Conservation (phyloP, 2,113 vertebrate species). For the Zingel zingel region DNA sequence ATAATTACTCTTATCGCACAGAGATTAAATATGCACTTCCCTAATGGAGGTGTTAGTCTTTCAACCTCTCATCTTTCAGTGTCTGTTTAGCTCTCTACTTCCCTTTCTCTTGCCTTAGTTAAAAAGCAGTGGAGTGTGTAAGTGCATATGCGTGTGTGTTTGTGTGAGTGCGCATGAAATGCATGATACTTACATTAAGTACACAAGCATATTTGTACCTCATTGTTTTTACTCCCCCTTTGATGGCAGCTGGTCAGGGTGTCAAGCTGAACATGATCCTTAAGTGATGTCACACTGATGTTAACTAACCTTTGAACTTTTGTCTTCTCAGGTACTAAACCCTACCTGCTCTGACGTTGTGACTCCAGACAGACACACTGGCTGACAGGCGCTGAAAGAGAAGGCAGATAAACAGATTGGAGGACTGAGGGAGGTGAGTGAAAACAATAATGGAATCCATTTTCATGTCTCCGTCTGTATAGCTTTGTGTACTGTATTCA, state of each 20-base stretch:
- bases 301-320: slow-evolving; percentile 42
- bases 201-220: background rate
- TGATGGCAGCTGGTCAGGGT: background rate
- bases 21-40: slow-evolving; percentile 43
- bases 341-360: slow-evolving; percentile 47
- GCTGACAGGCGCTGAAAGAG: slow-evolving; percentile 23
- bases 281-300: slow-evolving; percentile 23
- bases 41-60: slow-evolving; percentile 30
- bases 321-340: slow-evolving; percentile 69
- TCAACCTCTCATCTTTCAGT: slow-evolving; percentile 16
- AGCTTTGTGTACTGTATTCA: background rate
- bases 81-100: background rate
- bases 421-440: slow-evolving; percentile 69
- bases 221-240: background rate
- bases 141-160: background rate
- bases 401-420: slow-evolving; percentile 42
- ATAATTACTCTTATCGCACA: slow-evolving; percentile 32
- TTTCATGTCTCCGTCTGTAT: background rate
- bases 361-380: slow-evolving; percentile 42
- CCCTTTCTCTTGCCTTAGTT: background rate
- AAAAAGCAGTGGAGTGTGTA: background rate
- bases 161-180: background rate
- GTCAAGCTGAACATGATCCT: slow-evolving; percentile 41
- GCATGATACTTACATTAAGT: background rate
- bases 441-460: slow-evolving; percentile 12